Evolutionary conservation across 1,140 invertebrate genomes (phyloP).

Genomic region (Drosophila burlai): DNA sequence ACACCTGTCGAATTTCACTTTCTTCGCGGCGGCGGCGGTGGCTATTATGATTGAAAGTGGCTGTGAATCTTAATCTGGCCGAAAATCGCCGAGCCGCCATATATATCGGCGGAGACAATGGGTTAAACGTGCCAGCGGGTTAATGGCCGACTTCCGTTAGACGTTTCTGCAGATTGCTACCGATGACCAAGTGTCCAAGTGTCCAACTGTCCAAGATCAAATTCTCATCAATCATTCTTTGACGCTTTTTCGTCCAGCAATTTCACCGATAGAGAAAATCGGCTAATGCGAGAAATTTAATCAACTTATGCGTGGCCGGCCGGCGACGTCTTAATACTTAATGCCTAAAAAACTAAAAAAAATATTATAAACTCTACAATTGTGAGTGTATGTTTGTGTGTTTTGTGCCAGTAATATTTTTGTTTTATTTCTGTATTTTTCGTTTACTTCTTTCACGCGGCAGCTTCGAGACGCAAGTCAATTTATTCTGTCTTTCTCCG

Average conservation of each 20-base stretch:
- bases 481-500: conserved; percentile 72
- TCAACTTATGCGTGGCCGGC: conserved; percentile 69
- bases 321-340: conserved; percentile 63
- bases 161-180: conserved; percentile 40
- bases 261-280: conserved; percentile 73
- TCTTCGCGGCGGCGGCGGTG: conserved; percentile 43
- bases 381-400: conserved; percentile 6
- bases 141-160: conserved; percentile 62
- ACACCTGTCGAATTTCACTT: conserved; percentile 70
- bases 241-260: conserved; percentile 50
- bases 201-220: conserved; percentile 33
- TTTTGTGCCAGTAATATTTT: conserved; percentile 47
- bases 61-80: conserved; percentile 61
- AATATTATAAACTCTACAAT: conserved; percentile 1
- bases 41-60: conserved; percentile 69
- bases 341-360: conserved; percentile 35
- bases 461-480: conserved; percentile 37
- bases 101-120: conserved; percentile 37
- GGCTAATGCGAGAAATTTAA: conserved; percentile 80
- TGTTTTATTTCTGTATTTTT: conserved; percentile 50
- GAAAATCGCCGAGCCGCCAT: conserved; percentile 40
- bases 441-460: conserved; percentile 46
- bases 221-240: conserved; percentile 77
- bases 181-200: conserved; percentile 14
- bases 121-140: conserved; percentile 45